Conservation (phyloP, 2,113 vertebrate genomes). For the Mugil cephalus region DNA sequence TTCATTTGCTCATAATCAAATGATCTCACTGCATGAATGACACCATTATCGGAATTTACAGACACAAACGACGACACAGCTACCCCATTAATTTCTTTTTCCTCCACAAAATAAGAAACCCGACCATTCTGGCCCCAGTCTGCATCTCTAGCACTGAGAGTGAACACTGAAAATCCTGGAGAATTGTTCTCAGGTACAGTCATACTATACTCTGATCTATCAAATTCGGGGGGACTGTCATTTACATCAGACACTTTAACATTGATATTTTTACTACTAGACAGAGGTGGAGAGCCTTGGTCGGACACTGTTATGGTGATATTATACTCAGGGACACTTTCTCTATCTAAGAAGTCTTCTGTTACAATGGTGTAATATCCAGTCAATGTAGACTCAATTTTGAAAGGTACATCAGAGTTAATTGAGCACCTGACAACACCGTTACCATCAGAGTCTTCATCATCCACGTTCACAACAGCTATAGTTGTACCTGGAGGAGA, state of each 20-base stretch:
- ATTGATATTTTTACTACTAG: slow-evolving; percentile 65
- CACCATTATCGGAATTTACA: slow-evolving; percentile 79
- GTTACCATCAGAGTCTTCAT: slow-evolving; percentile 78
- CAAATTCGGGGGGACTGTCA: slow-evolving; percentile 81
- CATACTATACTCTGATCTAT: slow-evolving; percentile 68
- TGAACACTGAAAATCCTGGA: slow-evolving; percentile 74
- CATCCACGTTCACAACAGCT: slow-evolving; percentile 78
- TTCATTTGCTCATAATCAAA: slow-evolving; percentile 81
- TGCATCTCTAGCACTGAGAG: slow-evolving; percentile 66
- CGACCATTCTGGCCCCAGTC: slow-evolving; percentile 81
- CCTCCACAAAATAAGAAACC: slow-evolving; percentile 76
- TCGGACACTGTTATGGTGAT: slow-evolving; percentile 75
- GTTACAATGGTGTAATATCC: slow-evolving; percentile 78
- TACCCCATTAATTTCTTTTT: slow-evolving; percentile 51
- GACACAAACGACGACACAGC: slow-evolving; percentile 72
- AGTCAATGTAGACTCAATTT: slow-evolving; percentile 75
- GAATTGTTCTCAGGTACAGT: slow-evolving; percentile 83
- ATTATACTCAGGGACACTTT: slow-evolving; percentile 75
- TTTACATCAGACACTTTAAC: slow-evolving; percentile 83
- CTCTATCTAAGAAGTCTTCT: slow-evolving; percentile 72
- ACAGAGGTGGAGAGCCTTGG: slow-evolving; percentile 66
- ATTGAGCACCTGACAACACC: slow-evolving; percentile 75
- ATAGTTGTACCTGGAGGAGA: slow-evolving; percentile 75
- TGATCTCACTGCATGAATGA: slow-evolving; percentile 43
- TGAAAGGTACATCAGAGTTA: slow-evolving; percentile 74